Conservation (phyloP, 2,888 invertebrate species). For the Ophion costatus region DNA sequence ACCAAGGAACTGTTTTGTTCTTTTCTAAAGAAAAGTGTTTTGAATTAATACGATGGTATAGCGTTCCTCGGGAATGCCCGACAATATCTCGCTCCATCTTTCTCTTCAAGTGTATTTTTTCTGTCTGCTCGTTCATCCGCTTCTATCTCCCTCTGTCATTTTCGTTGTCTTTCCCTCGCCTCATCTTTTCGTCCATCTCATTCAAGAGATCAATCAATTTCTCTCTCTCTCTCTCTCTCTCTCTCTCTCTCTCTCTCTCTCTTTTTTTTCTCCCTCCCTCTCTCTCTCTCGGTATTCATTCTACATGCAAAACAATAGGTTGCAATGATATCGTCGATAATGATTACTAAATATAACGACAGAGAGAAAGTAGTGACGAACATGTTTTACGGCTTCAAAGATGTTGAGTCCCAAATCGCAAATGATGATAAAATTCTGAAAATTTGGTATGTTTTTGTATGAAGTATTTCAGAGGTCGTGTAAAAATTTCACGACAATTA, state of each 20-base stretch:
- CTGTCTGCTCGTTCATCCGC: too few species aligned
- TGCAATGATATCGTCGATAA: slow-evolving; percentile 22
- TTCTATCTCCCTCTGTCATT: neutral
- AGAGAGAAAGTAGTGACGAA: neutral
- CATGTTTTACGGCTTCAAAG: too few species aligned
- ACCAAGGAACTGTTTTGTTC: slow-evolving; percentile 1
- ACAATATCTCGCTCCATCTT: neutral
- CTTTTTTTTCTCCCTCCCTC: neutral
- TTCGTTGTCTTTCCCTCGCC: neutral
- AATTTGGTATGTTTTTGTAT: too few species aligned
- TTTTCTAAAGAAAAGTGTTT: slow-evolving; percentile 16
- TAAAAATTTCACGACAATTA: too few species aligned
- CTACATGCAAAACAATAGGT: slow-evolving; percentile 52
- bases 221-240: too few species aligned
- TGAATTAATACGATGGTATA: slow-evolving; percentile 21
- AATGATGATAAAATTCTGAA: too few species aligned
- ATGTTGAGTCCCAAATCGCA: too few species aligned
- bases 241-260: neutral
- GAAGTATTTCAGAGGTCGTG: too few species aligned
- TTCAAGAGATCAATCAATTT: too few species aligned
- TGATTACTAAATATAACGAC: neutral
- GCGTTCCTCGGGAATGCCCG: neutral
- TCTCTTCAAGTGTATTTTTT: neutral
- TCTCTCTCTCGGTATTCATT: neutral
- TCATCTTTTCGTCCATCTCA: too few species aligned